A percentile compares a stretch with the other conserved stretches of the same genome.
These are phyloP conservation scores for Tetragnatha montana DNA, from an alignment of 2,888 invertebrate species.

Conservation along the genomic window DNA sequence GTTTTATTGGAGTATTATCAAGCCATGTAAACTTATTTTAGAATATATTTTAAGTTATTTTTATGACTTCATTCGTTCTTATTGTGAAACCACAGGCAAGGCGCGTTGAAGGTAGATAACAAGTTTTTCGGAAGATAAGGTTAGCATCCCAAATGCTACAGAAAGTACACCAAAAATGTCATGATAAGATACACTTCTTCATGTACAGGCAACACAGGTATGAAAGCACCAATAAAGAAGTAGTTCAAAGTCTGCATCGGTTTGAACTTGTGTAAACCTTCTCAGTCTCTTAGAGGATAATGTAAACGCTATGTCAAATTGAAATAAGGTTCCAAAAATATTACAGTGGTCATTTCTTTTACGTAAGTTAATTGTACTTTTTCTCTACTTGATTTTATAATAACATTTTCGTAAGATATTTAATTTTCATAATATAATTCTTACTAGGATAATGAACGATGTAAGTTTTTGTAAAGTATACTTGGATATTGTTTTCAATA, in stretches of 20 bases:
- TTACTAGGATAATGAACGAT: too few species aligned
- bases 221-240: conserved; percentile 18
- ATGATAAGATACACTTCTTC: conserved; percentile 7
- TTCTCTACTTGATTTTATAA: too few species aligned
- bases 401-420: too few species aligned
- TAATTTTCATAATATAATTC: too few species aligned
- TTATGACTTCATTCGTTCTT: too few species aligned
- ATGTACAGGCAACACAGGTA: conserved; percentile 10
- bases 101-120: background rate
- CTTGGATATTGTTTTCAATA: too few species aligned
- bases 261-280: conserved; percentile 2
- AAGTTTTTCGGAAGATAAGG: background rate
- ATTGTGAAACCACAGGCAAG: background rate
- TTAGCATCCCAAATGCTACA: background rate
- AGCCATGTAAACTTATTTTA: too few species aligned
- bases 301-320: background rate
- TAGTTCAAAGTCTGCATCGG: conserved; percentile 20
- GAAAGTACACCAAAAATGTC: conserved; percentile 6
- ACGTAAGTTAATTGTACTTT: background rate
- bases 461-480: too few species aligned
- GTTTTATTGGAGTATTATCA: too few species aligned
- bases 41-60: too few species aligned
- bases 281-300: background rate
- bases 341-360: background rate
- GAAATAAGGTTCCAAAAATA: background rate